phyloP scores from a whole-genome alignment of 2,113 vertebrate species.

The Accipiter virgatus region DNA sequence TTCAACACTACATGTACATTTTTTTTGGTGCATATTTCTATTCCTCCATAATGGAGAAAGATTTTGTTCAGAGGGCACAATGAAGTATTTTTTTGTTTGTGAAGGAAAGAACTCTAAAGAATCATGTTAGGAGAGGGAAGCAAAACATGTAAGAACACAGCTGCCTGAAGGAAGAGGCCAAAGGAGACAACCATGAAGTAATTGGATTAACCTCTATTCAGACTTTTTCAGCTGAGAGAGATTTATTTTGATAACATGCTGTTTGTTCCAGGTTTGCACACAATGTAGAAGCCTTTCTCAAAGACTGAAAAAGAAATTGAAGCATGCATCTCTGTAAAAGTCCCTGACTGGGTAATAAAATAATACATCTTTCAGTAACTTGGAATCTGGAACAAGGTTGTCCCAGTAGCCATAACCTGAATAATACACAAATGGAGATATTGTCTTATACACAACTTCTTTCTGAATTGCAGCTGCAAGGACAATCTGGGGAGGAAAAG shows the following conservation, averaged over 20 bases:
- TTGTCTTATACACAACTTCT: background rate
- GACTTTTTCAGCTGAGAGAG: constrained; percentile 35
- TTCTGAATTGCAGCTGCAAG: background rate
- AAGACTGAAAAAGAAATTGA: constrained; percentile 12
- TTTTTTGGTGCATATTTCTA: background rate
- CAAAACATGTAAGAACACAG: constrained; percentile 13
- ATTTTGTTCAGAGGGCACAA: background rate
- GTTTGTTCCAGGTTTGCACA: constrained; percentile 4
- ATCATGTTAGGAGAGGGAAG: background rate
- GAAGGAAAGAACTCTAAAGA: background rate
- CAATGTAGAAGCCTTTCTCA: background rate
- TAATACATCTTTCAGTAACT: background rate
- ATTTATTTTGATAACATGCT: constrained; percentile 45
- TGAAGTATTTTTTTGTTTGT: background rate
- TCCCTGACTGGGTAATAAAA: background rate
- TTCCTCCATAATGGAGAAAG: background rate
- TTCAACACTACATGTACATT: background rate
- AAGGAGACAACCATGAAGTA: constrained; percentile 43
- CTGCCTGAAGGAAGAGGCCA: constrained; percentile 36
- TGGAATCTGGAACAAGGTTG: background rate
- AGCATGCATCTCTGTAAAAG: background rate
- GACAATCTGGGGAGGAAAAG: background rate
- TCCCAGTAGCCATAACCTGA: background rate
- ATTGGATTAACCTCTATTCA: constrained; percentile 51
- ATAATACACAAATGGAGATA: background rate